These are phyloP conservation scores for Neosilurus mollespiculum DNA, from an alignment of 2,797 vertebrate species.

Conservation along the genomic window DNA sequence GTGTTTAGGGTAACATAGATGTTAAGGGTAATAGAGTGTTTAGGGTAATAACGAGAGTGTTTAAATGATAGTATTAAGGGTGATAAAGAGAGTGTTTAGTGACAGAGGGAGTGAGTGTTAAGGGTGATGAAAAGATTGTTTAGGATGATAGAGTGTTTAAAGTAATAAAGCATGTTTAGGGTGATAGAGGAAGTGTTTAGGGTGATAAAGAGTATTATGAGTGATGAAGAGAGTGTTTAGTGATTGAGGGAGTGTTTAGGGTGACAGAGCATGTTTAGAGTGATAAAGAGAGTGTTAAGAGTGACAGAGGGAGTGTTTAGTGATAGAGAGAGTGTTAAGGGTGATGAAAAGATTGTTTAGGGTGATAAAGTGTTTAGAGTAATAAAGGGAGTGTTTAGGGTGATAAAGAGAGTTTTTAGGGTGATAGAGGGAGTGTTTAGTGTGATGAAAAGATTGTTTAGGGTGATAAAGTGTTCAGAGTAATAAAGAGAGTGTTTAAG, in stretches of 20 bases:
- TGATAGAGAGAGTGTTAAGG: neutral
- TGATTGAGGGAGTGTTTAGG: neutral
- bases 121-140: neutral
- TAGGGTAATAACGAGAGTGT: too few species aligned
- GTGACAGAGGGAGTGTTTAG: neutral
- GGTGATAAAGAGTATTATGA: neutral
- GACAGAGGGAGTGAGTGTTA: neutral
- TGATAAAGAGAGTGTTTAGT: neutral
- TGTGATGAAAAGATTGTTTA: neutral
- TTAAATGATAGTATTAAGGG: neutral
- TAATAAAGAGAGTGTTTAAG: neutral
- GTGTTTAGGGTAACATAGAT: too few species aligned
- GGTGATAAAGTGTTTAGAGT: neutral
- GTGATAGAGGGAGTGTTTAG: neutral
- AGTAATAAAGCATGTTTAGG: neutral
- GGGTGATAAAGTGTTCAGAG: neutral
- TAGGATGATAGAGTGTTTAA: neutral
- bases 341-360: neutral
- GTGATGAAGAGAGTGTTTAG: neutral
- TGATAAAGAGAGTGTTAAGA: neutral
- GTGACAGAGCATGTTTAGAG: neutral
- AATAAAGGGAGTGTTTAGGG: neutral
- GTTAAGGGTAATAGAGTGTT: neutral
- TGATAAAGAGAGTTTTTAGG: neutral
- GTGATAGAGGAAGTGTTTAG: neutral